Evolutionary conservation across 1,140 invertebrate species (phyloP).

Genomic region (Atta cephalotes): DNA sequence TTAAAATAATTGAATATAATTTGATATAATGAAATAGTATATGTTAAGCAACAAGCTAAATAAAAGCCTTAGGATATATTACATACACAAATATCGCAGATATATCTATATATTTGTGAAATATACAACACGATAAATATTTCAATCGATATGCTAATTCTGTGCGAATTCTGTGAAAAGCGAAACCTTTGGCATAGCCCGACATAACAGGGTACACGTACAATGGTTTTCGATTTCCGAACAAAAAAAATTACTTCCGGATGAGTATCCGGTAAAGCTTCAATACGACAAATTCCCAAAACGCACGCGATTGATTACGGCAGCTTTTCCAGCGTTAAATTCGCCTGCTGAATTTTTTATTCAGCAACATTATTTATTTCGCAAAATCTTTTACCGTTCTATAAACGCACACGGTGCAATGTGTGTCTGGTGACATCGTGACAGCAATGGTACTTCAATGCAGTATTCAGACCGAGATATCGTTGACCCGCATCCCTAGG

Average conservation of each 20-base stretch:
- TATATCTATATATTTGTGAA: no score
- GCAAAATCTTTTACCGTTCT: constrained; percentile 8
- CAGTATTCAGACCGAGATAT: constrained; percentile 33
- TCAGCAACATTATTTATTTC: constrained; percentile 45
- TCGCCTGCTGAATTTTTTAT: constrained; percentile 43
- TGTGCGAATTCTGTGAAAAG: not conserved
- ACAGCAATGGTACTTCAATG: constrained; percentile 14
- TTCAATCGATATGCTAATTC: not conserved
- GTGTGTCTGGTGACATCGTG: not conserved
- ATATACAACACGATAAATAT: not conserved
- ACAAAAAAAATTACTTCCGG: not conserved
- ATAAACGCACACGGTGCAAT: not conserved
- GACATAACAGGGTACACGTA: not conserved
- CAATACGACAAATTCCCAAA: constrained; percentile 24
- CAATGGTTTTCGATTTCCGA: not conserved
- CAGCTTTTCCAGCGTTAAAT: constrained; percentile 29
- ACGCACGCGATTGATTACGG: constrained; percentile 37
- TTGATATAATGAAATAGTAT: no score
- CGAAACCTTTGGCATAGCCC: not conserved
- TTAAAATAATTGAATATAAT: no score
- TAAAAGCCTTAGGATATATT: not conserved
- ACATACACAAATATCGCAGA: no score
- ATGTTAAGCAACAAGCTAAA: not conserved
- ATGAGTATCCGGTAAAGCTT: constrained; percentile 8
- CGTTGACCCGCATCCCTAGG: constrained; percentile 35